Percentiles rank a stretch among this genome's conserved stretches.
Evolutionary conservation across 2,888 invertebrate genomes (phyloP).

Genomic region (Tricholauxania praeusta): DNA sequence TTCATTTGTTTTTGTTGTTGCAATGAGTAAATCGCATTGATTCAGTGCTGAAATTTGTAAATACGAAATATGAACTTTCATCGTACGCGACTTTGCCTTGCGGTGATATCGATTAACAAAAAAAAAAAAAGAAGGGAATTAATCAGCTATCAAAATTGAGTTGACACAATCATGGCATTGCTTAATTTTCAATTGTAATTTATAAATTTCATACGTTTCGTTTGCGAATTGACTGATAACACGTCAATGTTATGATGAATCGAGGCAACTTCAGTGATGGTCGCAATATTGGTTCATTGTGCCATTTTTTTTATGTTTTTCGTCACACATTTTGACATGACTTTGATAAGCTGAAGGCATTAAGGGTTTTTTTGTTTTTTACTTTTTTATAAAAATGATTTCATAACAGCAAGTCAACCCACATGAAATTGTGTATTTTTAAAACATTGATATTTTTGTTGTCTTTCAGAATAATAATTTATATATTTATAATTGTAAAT

Average conservation of each 20-base stretch:
- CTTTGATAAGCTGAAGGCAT: not conserved
- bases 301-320: conserved; percentile 10
- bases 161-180: conserved; percentile 16
- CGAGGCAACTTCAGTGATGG: no score
- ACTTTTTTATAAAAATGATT: no score
- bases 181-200: conserved; percentile 25
- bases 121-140: conserved; percentile 16
- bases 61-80: not conserved
- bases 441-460: not conserved
- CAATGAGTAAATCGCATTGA: not conserved
- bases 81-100: not conserved
- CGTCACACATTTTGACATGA: conserved; percentile 5
- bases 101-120: not conserved
- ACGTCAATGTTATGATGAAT: not conserved
- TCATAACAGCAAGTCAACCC: conserved; percentile 13
- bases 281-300: conserved; percentile 14
- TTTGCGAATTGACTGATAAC: conserved; percentile 15
- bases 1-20: no score
- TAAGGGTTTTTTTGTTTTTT: not conserved
- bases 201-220: not conserved
- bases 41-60: not conserved
- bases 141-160: conserved; percentile 23
- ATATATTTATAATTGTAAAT: no score
- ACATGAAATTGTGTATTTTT: conserved; percentile 25
- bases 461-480: conserved; percentile 18